Conservation (phyloP, 2,888 invertebrate species). For the Pyrochroa serraticornis region DNA sequence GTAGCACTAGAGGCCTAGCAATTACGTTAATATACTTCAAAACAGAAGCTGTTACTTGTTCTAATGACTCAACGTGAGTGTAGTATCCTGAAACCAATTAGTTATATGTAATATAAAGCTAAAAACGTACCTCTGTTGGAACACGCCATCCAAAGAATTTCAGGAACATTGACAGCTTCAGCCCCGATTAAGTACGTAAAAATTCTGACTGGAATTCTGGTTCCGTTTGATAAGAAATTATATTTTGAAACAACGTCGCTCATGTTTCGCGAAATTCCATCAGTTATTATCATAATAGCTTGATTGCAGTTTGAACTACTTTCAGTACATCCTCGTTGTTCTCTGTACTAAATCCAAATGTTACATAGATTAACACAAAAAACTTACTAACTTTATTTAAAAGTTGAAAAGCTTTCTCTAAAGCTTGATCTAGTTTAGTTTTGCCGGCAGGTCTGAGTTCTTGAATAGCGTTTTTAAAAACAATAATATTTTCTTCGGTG, state of each 20-base stretch:
- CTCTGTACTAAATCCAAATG: conserved; percentile 46
- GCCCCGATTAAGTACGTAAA: conserved; percentile 96
- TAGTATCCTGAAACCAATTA: conserved; percentile 73
- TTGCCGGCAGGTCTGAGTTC: conserved; percentile 74
- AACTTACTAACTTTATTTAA: conserved; percentile 68
- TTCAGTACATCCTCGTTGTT: conserved; percentile 59
- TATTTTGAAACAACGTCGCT: conserved; percentile 83
- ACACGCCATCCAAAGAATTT: conserved; percentile 95
- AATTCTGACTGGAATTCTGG: conserved; percentile 82
- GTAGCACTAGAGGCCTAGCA: conserved; percentile 82
- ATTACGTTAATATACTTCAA: conserved; percentile 95
- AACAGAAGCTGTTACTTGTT: conserved; percentile 96
- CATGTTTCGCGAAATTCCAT: conserved; percentile 88
- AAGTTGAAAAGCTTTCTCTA: conserved; percentile 82
- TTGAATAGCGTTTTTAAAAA: conserved; percentile 73
- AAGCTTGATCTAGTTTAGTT: conserved; percentile 84
- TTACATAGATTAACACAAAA: neutral
- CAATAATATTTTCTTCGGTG: conserved; percentile 80
- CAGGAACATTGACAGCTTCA: conserved; percentile 88
- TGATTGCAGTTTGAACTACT: conserved; percentile 79
- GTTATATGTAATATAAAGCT: neutral
- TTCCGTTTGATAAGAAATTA: conserved; percentile 74
- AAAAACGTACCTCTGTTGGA: conserved; percentile 76
- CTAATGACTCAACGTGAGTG: conserved; percentile 91
- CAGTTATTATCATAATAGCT: conserved; percentile 95